Conservation (phyloP, 2,797 vertebrate genomes). For the Molossus alvarezi region DNA sequence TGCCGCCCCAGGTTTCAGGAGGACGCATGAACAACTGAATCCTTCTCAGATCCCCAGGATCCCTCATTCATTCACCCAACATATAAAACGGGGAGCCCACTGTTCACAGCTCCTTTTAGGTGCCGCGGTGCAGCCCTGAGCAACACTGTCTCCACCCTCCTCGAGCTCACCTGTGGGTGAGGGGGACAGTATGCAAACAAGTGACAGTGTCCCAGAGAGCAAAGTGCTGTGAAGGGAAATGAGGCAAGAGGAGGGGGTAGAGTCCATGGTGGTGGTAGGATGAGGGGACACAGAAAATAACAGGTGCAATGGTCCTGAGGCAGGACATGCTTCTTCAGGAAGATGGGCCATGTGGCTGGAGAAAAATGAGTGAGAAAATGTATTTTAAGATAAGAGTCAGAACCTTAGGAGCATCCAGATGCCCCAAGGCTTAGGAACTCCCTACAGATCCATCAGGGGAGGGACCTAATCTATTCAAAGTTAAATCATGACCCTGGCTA, state of each 20-base stretch:
- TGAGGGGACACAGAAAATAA: not conserved
- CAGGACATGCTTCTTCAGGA: too few relatives aligned
- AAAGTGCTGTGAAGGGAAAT: not conserved
- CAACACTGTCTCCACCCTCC: too few relatives aligned
- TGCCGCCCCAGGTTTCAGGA: too few relatives aligned
- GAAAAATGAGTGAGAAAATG: not conserved
- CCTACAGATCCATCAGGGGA: not conserved
- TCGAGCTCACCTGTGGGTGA: fast-evolving
- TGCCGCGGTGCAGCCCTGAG: fast-evolving
- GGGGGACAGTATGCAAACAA: fast-evolving
- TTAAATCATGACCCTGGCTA: not conserved
- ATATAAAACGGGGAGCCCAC: too few relatives aligned
- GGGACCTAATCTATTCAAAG: fast-evolving
- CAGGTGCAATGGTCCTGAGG: too few relatives aligned
- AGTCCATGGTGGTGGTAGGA: fast-evolving
- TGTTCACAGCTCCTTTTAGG: not conserved
- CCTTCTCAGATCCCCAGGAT: too few relatives aligned
- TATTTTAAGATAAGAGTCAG: too few relatives aligned
- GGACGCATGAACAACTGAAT: too few relatives aligned
- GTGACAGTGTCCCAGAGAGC: fast-evolving
- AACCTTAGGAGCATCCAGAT: not conserved
- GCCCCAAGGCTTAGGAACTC: fast-evolving
- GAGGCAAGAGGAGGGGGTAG: not conserved
- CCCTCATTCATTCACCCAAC: too few relatives aligned
- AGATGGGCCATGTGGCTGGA: too few relatives aligned